Evolutionary conservation across 2,113 vertebrate genomes (phyloP).

Genomic region (Antechinus flavipes): DNA sequence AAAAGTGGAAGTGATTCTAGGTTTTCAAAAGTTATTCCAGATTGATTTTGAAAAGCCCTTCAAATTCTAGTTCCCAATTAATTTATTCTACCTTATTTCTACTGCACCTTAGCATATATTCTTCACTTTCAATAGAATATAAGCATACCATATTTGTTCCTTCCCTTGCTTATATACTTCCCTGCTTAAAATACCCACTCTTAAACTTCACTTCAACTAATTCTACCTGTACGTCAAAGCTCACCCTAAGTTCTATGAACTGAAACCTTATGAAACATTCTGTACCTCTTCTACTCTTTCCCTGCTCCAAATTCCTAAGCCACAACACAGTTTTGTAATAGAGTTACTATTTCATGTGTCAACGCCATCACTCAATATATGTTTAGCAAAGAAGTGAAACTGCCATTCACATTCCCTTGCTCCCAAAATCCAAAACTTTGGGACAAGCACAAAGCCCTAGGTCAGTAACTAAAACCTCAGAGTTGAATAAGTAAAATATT

Average conservation of each 20-base stretch:
- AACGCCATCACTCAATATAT: background rate
- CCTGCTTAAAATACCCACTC: background rate
- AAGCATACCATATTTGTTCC: background rate
- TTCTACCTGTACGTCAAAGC: background rate
- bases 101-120: background rate
- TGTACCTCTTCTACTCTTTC: too few species aligned
- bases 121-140: background rate
- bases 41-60: conserved; percentile 19
- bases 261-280: background rate
- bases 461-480: background rate
- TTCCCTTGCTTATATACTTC: background rate
- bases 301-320: too few species aligned
- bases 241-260: background rate
- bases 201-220: background rate
- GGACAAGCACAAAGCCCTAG: background rate
- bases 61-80: background rate
- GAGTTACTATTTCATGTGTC: background rate
- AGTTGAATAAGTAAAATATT: background rate
- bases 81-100: conserved; percentile 33
- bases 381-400: background rate
- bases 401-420: background rate
- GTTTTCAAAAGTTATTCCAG: background rate
- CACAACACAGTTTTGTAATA: too few species aligned
- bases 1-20: background rate
- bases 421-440: background rate